phyloP scores from a whole-genome alignment of 2,888 invertebrate genomes.

The Drosophila histrio region DNA sequence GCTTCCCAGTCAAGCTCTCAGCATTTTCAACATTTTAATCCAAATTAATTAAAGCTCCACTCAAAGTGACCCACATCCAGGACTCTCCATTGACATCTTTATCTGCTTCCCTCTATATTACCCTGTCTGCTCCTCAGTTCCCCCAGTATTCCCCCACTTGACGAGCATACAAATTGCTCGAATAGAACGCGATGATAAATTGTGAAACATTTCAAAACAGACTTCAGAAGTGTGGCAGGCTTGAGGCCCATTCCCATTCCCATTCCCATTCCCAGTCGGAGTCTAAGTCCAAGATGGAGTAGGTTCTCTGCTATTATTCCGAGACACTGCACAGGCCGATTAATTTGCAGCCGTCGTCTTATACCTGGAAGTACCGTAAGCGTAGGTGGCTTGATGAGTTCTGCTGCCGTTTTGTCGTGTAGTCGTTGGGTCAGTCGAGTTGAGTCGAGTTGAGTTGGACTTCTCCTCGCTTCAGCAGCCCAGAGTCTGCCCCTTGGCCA shows the following conservation, averaged over 20 bases:
- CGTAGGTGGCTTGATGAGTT: slow-evolving; percentile 75
- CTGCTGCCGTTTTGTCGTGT: slow-evolving; percentile 52
- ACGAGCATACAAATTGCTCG: slow-evolving; percentile 42
- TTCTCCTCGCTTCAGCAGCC: slow-evolving; percentile 55
- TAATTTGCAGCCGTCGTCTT: slow-evolving; percentile 63
- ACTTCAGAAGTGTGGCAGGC: slow-evolving; percentile 73
- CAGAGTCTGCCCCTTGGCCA: slow-evolving; percentile 31
- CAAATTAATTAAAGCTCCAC: slow-evolving; percentile 70
- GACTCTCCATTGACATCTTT: slow-evolving; percentile 61
- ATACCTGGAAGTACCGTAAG: slow-evolving; percentile 69
- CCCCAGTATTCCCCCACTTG: slow-evolving; percentile 27
- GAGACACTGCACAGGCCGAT: slow-evolving; percentile 57
- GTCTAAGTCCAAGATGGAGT: slow-evolving; percentile 12
- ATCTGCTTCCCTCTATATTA: slow-evolving; percentile 7
- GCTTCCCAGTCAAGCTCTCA: slow-evolving; percentile 39
- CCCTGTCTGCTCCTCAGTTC: not conserved
- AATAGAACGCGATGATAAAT: slow-evolving; percentile 61
- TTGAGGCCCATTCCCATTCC: slow-evolving; percentile 26
- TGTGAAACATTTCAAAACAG: slow-evolving; percentile 63
- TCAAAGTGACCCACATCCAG: slow-evolving; percentile 51
- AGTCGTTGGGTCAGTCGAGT: slow-evolving; percentile 43
- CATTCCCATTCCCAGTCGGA: slow-evolving; percentile 4
- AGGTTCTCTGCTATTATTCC: slow-evolving; percentile 35
- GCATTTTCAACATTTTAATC: slow-evolving; percentile 67
- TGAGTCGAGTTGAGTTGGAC: not conserved